Conservation (phyloP, 37 sponge, comb jelly and placozoan species). For the Ianthella basta region DNA sequence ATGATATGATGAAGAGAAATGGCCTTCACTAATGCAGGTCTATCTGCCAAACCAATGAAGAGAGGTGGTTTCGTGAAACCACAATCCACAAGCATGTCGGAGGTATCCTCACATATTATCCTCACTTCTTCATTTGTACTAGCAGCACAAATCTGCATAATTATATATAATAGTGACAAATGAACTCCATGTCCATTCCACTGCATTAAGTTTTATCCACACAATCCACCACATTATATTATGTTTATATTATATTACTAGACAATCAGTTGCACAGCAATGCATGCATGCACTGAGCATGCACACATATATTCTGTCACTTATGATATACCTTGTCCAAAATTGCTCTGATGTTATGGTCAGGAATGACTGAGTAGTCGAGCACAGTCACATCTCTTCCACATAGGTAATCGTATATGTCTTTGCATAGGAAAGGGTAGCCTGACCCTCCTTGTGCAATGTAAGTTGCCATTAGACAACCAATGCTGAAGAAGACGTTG, state of each 20-base stretch:
- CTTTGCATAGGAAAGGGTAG: not conserved
- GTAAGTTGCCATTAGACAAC: not conserved
- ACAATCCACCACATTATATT: not conserved
- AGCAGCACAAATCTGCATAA: not conserved
- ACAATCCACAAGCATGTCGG: not conserved
- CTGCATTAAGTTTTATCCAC: not conserved
- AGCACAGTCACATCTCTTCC: not conserved
- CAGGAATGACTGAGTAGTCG: too few relatives aligned
- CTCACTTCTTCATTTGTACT: not conserved
- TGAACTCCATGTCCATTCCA: not conserved
- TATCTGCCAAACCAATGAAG: not conserved
- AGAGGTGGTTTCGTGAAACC: not conserved
- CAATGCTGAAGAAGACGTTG: not conserved
- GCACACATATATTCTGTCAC: too few relatives aligned
- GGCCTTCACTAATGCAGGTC: not conserved
- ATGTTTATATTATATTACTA: not conserved
- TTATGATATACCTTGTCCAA: too few relatives aligned
- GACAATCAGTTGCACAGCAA: not conserved
- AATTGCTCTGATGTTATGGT: too few relatives aligned
- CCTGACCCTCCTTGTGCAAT: slow-evolving; percentile 4
- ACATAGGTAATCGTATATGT: not conserved
- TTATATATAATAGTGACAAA: not conserved
- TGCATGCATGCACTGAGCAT: too few relatives aligned
- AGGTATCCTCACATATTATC: not conserved
- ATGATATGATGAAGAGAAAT: not conserved